These are phyloP conservation scores for Acronicta psi DNA, from an alignment of 2,888 invertebrate genomes.

Conservation along the genomic window DNA sequence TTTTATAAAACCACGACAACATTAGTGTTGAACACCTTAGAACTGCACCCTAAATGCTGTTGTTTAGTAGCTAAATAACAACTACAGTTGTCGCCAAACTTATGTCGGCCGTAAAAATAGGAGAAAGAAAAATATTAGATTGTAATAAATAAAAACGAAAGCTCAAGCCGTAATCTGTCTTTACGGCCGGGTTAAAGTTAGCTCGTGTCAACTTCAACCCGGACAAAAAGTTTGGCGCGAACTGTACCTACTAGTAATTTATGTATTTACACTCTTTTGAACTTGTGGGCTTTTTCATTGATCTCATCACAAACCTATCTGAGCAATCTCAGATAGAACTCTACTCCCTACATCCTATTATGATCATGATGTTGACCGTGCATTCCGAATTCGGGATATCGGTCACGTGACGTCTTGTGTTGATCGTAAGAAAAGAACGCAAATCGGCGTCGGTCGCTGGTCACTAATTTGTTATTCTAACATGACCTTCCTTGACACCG, in stretches of 20 bases:
- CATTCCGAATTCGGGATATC: conserved; percentile 27
- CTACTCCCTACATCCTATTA: too few relatives aligned
- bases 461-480: conserved; percentile 75
- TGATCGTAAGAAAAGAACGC: conserved; percentile 61
- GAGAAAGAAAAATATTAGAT: too few relatives aligned
- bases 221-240: too few relatives aligned
- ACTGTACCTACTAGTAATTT: not conserved
- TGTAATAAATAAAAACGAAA: too few relatives aligned
- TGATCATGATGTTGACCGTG: conserved; percentile 32
- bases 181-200: too few relatives aligned
- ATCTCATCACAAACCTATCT: too few relatives aligned
- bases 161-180: too few relatives aligned
- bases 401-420: conserved; percentile 57
- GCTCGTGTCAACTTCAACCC: too few relatives aligned
- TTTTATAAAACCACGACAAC: conserved; percentile 49
- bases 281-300: conserved; percentile 26
- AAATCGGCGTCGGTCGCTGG: conserved; percentile 54
- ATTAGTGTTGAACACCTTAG: not conserved
- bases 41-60: conserved; percentile 12
- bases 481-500: conserved; percentile 80
- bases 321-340: conserved; percentile 19
- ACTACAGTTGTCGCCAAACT: too few relatives aligned
- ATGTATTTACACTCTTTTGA: conserved; percentile 38
- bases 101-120: too few relatives aligned
- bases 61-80: too few relatives aligned